These are phyloP conservation scores for Deilephila elpenor DNA, from an alignment of 2,888 invertebrate species.

Conservation along the genomic window DNA sequence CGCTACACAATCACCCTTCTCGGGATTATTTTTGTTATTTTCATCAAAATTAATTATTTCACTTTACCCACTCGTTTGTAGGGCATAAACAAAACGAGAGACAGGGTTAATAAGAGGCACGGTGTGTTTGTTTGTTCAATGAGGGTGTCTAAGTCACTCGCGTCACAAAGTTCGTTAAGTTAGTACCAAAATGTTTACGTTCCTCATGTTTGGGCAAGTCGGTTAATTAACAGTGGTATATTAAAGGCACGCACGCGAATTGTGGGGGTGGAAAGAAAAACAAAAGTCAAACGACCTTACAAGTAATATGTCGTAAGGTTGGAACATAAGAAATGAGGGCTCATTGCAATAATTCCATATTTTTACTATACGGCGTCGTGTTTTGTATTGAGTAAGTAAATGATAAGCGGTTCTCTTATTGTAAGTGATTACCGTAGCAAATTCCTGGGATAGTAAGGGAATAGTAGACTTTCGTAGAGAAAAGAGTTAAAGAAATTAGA, in stretches of 20 bases:
- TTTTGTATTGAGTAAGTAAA: too few species aligned
- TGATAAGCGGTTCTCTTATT: too few species aligned
- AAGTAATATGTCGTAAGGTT: conserved; percentile 27
- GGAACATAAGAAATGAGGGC: too few species aligned
- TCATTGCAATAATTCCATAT: too few species aligned
- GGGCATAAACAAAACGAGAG: conserved; percentile 3
- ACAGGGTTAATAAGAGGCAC: conserved; percentile 3
- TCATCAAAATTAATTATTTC: not conserved
- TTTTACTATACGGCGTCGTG: too few species aligned
- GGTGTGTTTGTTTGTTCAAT: conserved; percentile 35
- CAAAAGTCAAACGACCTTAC: conserved; percentile 46
- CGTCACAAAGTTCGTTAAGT: conserved; percentile 66
- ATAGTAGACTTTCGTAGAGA: too few species aligned
- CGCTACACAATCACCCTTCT: not conserved
- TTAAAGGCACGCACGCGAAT: conserved; percentile 70
- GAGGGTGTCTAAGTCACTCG: conserved; percentile 45
- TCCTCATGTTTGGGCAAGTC: conserved; percentile 66
- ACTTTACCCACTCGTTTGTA: not conserved
- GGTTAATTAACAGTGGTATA: conserved; percentile 68
- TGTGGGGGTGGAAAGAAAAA: conserved; percentile 59
- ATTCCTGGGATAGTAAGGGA: too few species aligned
- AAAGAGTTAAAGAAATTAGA: too few species aligned
- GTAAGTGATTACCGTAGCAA: too few species aligned
- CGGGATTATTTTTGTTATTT: not conserved
- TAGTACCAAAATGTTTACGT: conserved; percentile 62